phyloP scores from a whole-genome alignment of 2,888 invertebrate species.

The Andrena trimmerana region DNA sequence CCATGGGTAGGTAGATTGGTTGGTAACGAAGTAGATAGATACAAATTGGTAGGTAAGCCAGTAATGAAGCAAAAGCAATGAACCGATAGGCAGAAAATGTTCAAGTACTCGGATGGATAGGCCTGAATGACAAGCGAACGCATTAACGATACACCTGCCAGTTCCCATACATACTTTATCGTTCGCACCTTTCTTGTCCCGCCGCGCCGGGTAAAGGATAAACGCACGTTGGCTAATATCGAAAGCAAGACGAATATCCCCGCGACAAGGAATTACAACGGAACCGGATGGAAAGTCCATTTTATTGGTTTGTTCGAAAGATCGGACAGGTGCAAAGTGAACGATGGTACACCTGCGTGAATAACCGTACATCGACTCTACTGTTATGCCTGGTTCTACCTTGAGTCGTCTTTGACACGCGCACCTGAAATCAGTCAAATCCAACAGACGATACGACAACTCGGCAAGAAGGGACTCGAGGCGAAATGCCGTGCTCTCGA shows the following conservation, averaged over 20 bases:
- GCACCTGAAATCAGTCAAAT: not conserved
- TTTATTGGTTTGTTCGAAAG: conserved; percentile 35
- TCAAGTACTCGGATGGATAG: not conserved
- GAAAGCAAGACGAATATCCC: conserved; percentile 10
- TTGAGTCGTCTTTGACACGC: not conserved
- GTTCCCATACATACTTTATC: not conserved
- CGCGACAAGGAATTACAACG: not conserved
- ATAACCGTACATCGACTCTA: conserved; percentile 35
- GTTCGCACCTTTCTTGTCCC: not conserved
- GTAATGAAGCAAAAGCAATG: not conserved
- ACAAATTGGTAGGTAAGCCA: conserved; percentile 2
- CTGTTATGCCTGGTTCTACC: conserved; percentile 7
- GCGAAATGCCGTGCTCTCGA: not conserved
- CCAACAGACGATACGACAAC: not conserved
- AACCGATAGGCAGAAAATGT: not conserved
- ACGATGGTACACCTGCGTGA: conserved; percentile 47
- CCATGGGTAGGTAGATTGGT: conserved; percentile 1
- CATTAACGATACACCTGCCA: conserved; percentile 24
- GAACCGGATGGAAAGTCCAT: conserved; percentile 30
- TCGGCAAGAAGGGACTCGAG: not conserved
- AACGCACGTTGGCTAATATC: not conserved
- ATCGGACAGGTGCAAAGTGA: conserved; percentile 48
- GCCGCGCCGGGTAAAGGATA: not conserved
- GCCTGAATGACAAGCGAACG: conserved; percentile 16
- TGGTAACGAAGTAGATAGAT: not conserved